Conservation (phyloP, 2,888 invertebrate species). For the Calameuta idolon region DNA sequence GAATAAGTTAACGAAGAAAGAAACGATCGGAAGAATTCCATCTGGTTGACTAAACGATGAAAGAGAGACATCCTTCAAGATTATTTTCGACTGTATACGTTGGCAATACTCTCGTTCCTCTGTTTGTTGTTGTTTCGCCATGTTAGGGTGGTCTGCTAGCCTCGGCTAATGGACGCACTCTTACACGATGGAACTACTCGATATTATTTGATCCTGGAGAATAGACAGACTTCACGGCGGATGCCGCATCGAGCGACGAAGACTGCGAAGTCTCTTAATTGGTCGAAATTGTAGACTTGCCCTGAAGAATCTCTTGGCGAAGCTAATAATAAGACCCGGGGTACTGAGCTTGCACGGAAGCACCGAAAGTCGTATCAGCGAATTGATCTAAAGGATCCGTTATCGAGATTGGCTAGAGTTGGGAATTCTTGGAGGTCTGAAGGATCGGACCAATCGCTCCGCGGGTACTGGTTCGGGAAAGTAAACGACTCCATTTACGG, state of each 20-base stretch:
- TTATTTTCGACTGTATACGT: not conserved
- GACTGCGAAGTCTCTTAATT: not conserved
- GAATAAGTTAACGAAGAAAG: not conserved
- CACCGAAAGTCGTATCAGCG: not conserved
- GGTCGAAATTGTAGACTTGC: not conserved
- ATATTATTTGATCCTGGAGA: not conserved
- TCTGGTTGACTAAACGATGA: not conserved
- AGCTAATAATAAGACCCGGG: not conserved
- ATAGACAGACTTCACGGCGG: not conserved
- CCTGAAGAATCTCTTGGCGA: not conserved
- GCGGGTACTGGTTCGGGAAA: not conserved
- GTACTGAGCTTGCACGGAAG: not conserved
- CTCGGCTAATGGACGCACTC: not conserved
- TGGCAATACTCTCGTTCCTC: not conserved
- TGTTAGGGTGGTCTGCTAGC: not conserved
- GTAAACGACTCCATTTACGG: conserved; percentile 37
- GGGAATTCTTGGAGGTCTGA: not conserved
- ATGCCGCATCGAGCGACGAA: too few species aligned
- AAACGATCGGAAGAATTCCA: not conserved
- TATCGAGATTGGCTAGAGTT: not conserved
- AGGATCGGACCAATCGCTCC: not conserved
- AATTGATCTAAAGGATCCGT: not conserved
- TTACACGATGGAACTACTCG: not conserved
- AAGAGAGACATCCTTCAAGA: conserved; percentile 2
- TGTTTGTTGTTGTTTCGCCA: not conserved